Percentiles rank a stretch among this genome's conserved stretches.
These are phyloP conservation scores for Numida meleagris DNA, from an alignment of 2,113 vertebrate genomes.

Conservation along the genomic window DNA sequence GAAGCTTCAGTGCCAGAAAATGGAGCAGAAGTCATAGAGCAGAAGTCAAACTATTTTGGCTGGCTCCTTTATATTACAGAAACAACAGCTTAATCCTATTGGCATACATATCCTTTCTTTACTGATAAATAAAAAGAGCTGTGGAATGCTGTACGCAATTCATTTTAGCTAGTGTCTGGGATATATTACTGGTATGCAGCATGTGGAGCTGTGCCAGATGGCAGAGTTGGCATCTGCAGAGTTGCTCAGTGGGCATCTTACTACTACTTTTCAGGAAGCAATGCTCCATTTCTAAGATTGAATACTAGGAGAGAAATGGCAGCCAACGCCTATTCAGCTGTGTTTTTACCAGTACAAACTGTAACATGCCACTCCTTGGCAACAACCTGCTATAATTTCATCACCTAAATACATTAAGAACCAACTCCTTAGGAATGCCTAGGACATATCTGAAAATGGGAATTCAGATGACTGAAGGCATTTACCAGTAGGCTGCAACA, in stretches of 20 bases:
- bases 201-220: constrained; percentile 25
- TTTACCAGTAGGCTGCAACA: background rate
- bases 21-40: background rate
- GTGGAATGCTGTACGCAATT: constrained; percentile 9
- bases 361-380: background rate
- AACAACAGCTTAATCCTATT: constrained; percentile 31
- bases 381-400: background rate
- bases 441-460: background rate
- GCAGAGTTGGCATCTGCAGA: constrained; percentile 36
- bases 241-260: constrained; percentile 23
- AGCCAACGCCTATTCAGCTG: background rate
- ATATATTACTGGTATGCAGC: background rate
- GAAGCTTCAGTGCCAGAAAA: constrained; percentile 5
- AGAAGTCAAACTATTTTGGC: constrained; percentile 17
- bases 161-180: constrained; percentile 14
- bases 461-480: background rate
- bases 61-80: background rate
- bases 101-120: constrained; percentile 3
- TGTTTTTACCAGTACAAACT: background rate
- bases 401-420: background rate
- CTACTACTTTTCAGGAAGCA: constrained; percentile 27
- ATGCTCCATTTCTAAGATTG: background rate
- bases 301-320: background rate
- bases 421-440: background rate
- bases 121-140: constrained; percentile 33